Base-by-base conservation (phyloP, 1,140 invertebrate genomes). In the Planococcus citri region DNA sequence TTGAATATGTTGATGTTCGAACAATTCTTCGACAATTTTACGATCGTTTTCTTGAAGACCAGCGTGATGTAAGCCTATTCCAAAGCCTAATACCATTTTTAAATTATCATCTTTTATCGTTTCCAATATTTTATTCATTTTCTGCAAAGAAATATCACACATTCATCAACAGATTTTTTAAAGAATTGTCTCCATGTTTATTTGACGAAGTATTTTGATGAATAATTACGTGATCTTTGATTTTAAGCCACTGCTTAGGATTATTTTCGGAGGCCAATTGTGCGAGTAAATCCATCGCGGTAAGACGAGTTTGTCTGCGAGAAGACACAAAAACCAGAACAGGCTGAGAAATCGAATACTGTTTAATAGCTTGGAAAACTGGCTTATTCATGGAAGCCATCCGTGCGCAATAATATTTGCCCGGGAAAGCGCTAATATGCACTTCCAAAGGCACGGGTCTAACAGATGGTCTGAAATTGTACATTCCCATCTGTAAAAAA, bases 371-470 rank as follows among this genome's bases (percentile, higher is more conserved):
- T 81, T 95, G 90, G 80, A 93, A 99, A 1, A 92, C 90, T n/a
- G 97, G 96, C 76, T 95, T 92, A 80, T 99, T 99, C 97, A 99
- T 99, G 0, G 95, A 93, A 38, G 95, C 92, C 97, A 99, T 99
- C 71, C 97, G 84, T 0, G 97, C 97, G 78, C 97, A 99, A 80
- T 99, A 99, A 78, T 99, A 94, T 75, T 97, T 95, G 0, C 94
- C 95, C 1, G 93, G 88, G 78, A 94, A 97, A 0, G 95, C 95
- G 70, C 86, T 82, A 70, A 97, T 92, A 75, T 97, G 94, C 29
- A 98, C 94, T 80, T 97, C 92, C 27, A 99, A 80, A 3, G 96
- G 97, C 3, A 99, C 96, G 6, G 97, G 97, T 38, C 97, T 84
- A 3, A 99, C 97, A 0, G 93, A 94, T 0, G 97, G 95, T 70